Base-by-base conservation (phyloP, 2,797 vertebrate genomes). In the Anas flavirostris region DNA sequence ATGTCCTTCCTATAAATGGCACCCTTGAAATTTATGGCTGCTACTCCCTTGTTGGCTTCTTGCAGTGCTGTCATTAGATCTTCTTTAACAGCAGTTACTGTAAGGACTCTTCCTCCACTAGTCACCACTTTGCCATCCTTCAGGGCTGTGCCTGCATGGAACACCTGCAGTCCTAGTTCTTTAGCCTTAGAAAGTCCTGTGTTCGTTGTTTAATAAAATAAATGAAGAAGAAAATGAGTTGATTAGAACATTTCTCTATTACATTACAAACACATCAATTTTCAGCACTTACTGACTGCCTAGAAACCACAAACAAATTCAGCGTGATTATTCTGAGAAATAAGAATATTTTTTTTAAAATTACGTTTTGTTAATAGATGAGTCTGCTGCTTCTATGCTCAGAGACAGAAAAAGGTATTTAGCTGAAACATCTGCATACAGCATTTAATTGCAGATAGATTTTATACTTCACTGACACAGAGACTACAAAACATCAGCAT, bases 31-130 rank as follows among this genome's bases (percentile, higher is more conserved):
- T 96, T 96, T 28, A 99, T 93, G 7, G 97, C 76, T 0, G 97
- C 97, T 72, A 99, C 98, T 2, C 98, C 99, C 88, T 76, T 97
- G 95, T 98, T 99, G 96, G 98, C 99, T 2, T 98, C 96, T 23
- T 96, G 94, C 79, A 99, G 96, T 2, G 99, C 99, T 4, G 80
- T 59, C 43, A 97, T 82, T 50, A 99, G 96, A 28, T 98, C 98
- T 5, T 98, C 90, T 41, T 78, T 79, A 67, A 99, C 89, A 0
- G 99, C 99, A 0, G 99, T 99, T 62, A 99, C 98, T 0, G 99
- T 98, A 19, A 99, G 98, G 68, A 99, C 99, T 81, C 99, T 98
- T 31, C 99, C 99, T 0, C 99, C 99, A 0, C 95, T 99, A 73
- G 99, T 99, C 17, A 99, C 97, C 86, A 99, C 97, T 75, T 87